Conservation (phyloP, 2,888 invertebrate genomes). For the Anoncus sp. region DNA sequence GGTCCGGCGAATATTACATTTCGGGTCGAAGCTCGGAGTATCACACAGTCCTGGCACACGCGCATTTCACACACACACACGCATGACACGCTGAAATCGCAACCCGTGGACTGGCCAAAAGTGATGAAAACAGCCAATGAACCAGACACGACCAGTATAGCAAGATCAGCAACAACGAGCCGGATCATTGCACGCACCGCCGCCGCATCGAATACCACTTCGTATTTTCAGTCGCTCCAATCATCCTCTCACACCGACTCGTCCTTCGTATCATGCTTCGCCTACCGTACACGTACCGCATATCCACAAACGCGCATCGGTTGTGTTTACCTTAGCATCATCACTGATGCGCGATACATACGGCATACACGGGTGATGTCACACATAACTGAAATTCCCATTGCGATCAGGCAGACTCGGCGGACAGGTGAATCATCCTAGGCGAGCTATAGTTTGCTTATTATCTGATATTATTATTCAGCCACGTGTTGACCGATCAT, state of each 20-base stretch:
- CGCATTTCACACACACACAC: constrained; percentile 11
- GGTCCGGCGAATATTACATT: constrained; percentile 52
- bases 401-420: constrained; percentile 11
- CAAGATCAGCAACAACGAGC: constrained; percentile 9
- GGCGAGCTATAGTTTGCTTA: too few relatives aligned
- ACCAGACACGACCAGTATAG: constrained; percentile 17
- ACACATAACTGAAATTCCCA: constrained; percentile 49
- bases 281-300: neutral
- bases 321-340: too few relatives aligned
- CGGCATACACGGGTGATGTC: too few relatives aligned
- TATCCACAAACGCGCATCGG: constrained; percentile 21
- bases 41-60: neutral
- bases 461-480: too few relatives aligned
- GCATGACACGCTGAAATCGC: constrained; percentile 2
- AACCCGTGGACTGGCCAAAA: constrained; percentile 18
- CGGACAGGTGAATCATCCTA: neutral
- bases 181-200: constrained; percentile 9
- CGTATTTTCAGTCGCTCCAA: constrained; percentile 11
- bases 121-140: constrained; percentile 50
- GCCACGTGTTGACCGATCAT: too few relatives aligned
- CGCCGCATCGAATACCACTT: neutral
- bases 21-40: constrained; percentile 32
- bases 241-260: constrained; percentile 57
- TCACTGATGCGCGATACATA: too few relatives aligned
- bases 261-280: constrained; percentile 28